Percentiles rank a stretch among this genome's conserved stretches.
phyloP scores from a whole-genome alignment of 2,113 vertebrate genomes.

The Ivindomyrus marchei region DNA sequence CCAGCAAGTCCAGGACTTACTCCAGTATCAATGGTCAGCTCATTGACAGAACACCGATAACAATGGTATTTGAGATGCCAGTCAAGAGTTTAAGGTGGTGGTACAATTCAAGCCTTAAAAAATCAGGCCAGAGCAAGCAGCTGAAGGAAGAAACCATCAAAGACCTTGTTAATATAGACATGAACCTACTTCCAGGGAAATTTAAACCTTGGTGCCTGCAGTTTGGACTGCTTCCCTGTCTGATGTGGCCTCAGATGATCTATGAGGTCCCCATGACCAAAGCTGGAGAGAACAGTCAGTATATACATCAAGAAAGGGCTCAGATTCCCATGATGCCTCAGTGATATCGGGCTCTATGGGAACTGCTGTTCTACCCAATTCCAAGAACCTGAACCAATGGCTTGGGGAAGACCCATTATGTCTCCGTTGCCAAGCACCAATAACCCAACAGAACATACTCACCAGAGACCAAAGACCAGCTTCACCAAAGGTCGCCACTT shows the following conservation, averaged over 20 bases:
- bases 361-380: background rate
- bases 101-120: too few species aligned
- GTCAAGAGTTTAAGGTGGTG: too few species aligned
- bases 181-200: background rate
- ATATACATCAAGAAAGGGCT: background rate
- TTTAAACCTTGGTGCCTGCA: conserved; percentile 15
- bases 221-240: background rate
- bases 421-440: background rate
- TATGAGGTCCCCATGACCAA: conserved; percentile 8
- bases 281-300: conserved; percentile 11
- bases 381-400: background rate
- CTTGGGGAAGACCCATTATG: background rate
- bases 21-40: too few species aligned
- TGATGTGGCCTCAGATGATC: background rate
- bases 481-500: background rate
- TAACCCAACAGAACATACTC: background rate
- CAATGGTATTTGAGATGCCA: too few species aligned
- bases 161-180: background rate
- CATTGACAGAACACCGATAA: too few species aligned
- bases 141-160: too few species aligned
- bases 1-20: too few species aligned
- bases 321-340: background rate
- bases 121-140: too few species aligned
- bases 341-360: background rate
- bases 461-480: background rate